Evolutionary conservation across 2,888 invertebrate genomes (phyloP).

Genomic region (Tetragnatha montana): DNA sequence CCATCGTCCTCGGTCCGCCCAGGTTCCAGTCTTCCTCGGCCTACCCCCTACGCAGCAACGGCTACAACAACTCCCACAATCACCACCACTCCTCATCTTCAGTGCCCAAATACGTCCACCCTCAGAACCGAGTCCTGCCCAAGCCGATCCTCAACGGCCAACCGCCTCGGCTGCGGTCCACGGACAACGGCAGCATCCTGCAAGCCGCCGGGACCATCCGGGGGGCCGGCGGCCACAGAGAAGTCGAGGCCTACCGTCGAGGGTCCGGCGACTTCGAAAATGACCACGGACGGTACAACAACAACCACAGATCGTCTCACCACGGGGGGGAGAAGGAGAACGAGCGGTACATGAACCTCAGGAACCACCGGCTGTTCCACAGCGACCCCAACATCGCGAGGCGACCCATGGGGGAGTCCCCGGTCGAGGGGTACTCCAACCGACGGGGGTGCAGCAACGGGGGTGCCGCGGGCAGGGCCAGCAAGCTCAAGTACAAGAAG

Average conservation of each 20-base stretch:
- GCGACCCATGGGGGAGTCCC: not conserved
- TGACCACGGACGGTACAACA: slow-evolving; percentile 49
- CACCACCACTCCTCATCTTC: slow-evolving; percentile 6
- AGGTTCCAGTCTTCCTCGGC: slow-evolving; percentile 9
- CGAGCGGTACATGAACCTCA: slow-evolving; percentile 49
- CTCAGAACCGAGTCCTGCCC: slow-evolving; percentile 63
- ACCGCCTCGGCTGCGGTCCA: slow-evolving; percentile 43
- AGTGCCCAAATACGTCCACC: slow-evolving; percentile 58
- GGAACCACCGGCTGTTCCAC: slow-evolving; percentile 60
- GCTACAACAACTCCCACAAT: slow-evolving; percentile 8
- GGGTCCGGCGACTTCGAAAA: slow-evolving; percentile 50
- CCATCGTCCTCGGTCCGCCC: slow-evolving; percentile 53
- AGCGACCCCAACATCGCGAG: slow-evolving; percentile 62
- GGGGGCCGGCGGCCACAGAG: slow-evolving; percentile 25
- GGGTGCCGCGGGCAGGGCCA: slow-evolving; percentile 36
- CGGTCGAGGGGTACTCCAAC: slow-evolving; percentile 13
- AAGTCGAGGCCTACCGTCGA: slow-evolving; percentile 29
- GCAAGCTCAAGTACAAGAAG: slow-evolving; percentile 60
- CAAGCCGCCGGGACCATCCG: slow-evolving; percentile 57
- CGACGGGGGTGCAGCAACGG: slow-evolving; percentile 32
- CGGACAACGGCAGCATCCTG: slow-evolving; percentile 66
- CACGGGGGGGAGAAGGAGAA: slow-evolving; percentile 41
- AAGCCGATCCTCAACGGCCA: slow-evolving; percentile 53
- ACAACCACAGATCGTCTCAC: slow-evolving; percentile 8
- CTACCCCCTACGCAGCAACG: not conserved